These are phyloP conservation scores for Musca domestica DNA, from an alignment of 1,140 invertebrate genomes.

Conservation along the genomic window DNA sequence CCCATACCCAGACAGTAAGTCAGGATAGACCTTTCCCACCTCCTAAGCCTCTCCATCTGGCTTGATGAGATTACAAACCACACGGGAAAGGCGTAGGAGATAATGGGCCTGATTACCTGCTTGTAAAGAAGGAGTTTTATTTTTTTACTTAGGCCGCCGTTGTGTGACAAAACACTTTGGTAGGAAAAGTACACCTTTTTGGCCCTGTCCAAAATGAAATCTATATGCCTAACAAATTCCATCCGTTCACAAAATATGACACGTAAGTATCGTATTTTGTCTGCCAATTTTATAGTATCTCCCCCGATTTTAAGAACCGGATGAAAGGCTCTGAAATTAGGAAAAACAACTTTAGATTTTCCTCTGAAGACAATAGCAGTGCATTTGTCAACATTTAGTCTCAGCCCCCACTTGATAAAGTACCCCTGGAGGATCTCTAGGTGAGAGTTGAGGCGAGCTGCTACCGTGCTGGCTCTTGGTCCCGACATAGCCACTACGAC, in stretches of 20 bases:
- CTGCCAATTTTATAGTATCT: neutral
- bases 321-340: neutral
- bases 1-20: neutral
- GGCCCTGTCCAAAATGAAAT: neutral
- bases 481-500: neutral
- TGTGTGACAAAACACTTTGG: neutral
- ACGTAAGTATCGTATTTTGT: neutral
- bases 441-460: neutral
- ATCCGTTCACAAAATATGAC: neutral
- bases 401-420: neutral
- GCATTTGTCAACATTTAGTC: neutral
- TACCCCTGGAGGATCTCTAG: neutral
- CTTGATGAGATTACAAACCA: neutral
- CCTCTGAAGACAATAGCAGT: neutral
- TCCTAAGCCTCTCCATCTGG: constrained; percentile 2
- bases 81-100: neutral
- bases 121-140: neutral
- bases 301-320: neutral
- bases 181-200: neutral
- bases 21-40: neutral
- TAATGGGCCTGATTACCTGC: neutral
- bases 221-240: neutral
- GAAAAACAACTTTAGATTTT: neutral
- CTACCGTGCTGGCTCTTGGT: neutral
- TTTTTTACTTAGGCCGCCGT: neutral